Percentiles rank a stretch among this genome's conserved stretches.
Conservation (phyloP, 1,140 invertebrate genomes). For the Zaprionus kolodkinae region DNA sequence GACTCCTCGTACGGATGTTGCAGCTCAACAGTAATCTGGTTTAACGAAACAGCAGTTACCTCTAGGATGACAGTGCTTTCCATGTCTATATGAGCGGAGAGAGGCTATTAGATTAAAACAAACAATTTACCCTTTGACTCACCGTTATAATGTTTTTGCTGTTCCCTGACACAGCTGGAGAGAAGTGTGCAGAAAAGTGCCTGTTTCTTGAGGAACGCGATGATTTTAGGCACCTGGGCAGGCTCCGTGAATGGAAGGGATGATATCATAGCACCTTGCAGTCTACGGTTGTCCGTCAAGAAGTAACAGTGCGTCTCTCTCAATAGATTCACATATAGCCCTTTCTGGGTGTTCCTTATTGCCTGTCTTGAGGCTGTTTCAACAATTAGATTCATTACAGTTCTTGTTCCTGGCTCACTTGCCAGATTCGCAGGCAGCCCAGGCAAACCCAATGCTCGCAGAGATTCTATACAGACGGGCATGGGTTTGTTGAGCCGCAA, state of each 20-base stretch:
- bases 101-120: not conserved
- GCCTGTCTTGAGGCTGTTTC: slow-evolving; percentile 68
- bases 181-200: slow-evolving; percentile 96
- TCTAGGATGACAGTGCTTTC: slow-evolving; percentile 95
- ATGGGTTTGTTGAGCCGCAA: slow-evolving; percentile 94
- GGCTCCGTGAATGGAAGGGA: slow-evolving; percentile 97
- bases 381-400: slow-evolving; percentile 72
- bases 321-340: slow-evolving; percentile 90
- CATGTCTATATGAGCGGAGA: slow-evolving; percentile 85
- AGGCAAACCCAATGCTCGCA: slow-evolving; percentile 50
- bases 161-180: slow-evolving; percentile 93
- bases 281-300: slow-evolving; percentile 91
- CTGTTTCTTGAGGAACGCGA: slow-evolving; percentile 94
- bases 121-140: slow-evolving; percentile 6
- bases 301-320: slow-evolving; percentile 98
- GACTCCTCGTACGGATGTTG: slow-evolving; percentile 97
- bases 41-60: slow-evolving; percentile 94
- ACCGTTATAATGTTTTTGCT: slow-evolving; percentile 89
- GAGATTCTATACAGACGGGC: slow-evolving; percentile 86
- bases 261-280: slow-evolving; percentile 91
- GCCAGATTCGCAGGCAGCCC: slow-evolving; percentile 3
- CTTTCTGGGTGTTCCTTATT: slow-evolving; percentile 65
- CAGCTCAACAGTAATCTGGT: slow-evolving; percentile 94
- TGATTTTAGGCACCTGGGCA: slow-evolving; percentile 94
- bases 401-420: slow-evolving; percentile 26